These are phyloP conservation scores for Micoletzkya japonica DNA, from an alignment of 2,888 invertebrate species.

Conservation along the genomic window DNA sequence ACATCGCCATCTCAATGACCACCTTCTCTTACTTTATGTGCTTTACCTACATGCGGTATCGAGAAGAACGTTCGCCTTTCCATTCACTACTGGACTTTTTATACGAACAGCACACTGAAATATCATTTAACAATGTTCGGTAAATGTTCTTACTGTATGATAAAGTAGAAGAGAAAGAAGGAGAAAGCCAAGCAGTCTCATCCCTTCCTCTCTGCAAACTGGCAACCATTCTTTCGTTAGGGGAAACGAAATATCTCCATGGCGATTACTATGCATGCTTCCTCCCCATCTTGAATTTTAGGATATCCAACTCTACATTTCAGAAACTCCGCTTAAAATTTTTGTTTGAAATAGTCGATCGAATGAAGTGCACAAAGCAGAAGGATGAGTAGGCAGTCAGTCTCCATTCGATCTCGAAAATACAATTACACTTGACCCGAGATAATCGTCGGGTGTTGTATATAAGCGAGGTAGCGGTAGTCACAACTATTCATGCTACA, in stretches of 20 bases:
- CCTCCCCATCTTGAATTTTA: background rate
- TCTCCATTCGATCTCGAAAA: constrained; percentile 9
- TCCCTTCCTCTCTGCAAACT: background rate
- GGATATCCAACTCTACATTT: background rate
- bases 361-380: no score
- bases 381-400: background rate
- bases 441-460: constrained; percentile 19
- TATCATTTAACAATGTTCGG: background rate
- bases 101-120: background rate
- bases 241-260: no score
- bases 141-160: constrained; percentile 19
- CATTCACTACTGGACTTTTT: background rate
- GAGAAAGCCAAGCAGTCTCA: no score
- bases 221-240: background rate
- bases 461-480: background rate
- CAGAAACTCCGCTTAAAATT: background rate
- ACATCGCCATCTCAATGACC: background rate
- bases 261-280: constrained; percentile 1
- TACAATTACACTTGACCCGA: constrained; percentile 28
- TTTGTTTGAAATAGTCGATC: background rate
- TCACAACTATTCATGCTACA: constrained; percentile 8
- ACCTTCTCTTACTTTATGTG: background rate
- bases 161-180: constrained; percentile 16
- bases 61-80: background rate
- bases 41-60: no score